These are phyloP conservation scores for Amphiduros pacificus DNA, from an alignment of 2,888 invertebrate genomes.

Conservation along the genomic window DNA sequence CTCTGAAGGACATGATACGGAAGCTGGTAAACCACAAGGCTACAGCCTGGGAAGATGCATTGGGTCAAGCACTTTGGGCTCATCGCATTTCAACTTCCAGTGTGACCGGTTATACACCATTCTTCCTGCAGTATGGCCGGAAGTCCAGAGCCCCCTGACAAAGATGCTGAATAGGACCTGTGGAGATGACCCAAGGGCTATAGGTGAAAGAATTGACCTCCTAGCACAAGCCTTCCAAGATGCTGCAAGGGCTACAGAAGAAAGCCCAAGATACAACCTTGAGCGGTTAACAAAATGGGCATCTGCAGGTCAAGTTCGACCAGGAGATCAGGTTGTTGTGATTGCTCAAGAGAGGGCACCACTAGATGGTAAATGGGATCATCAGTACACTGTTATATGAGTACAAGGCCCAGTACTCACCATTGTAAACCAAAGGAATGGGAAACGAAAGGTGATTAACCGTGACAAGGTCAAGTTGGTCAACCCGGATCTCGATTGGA, in stretches of 20 bases:
- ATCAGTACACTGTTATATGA: neutral
- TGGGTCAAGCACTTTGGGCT: neutral
- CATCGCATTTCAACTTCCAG: neutral
- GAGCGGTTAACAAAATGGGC: neutral
- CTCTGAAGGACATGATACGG: constrained; percentile 2
- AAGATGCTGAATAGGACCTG: neutral
- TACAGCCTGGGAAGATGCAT: neutral
- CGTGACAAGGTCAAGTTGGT: neutral
- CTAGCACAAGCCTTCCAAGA: neutral
- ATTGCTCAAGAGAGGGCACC: constrained; percentile 6
- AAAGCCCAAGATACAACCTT: neutral
- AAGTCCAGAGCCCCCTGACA: neutral
- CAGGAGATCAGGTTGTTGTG: neutral
- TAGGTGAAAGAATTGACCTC: constrained; percentile 2
- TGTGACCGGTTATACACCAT: constrained; percentile 6
- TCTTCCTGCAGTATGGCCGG: constrained; percentile 5
- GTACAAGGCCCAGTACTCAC: neutral
- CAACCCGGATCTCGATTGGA: neutral
- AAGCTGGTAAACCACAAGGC: constrained; percentile 1
- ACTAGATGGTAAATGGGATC: neutral
- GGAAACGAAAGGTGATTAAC: neutral
- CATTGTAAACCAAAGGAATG: neutral
- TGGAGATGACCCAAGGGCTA: constrained; percentile 3
- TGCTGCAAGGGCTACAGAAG: constrained; percentile 3
- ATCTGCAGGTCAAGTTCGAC: neutral